Base-by-base conservation (phyloP, 1,140 invertebrate species). In the Drosophila obscura region DNA sequence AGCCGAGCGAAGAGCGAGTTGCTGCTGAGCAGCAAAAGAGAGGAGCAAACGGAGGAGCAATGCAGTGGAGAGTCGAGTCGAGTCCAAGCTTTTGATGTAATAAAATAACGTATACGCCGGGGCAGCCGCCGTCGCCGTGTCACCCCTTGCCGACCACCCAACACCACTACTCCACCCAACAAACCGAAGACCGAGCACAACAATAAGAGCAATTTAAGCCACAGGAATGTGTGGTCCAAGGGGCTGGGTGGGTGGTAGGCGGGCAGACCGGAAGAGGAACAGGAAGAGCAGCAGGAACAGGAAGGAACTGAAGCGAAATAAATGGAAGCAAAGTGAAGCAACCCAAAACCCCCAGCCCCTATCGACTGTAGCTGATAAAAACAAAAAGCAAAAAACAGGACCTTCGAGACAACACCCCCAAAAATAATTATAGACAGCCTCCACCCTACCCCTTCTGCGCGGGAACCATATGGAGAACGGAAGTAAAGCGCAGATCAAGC, bases 131-230 rank as follows among this genome's bases (percentile, higher is more conserved):
- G 72, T 24, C 50, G 62, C 26, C 39, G 66, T 39, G 41, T 41
- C 13, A 39, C 59, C 39, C 35, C 19, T 39, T 1, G 59, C 35
- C 31, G 60, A 35, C 35, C 31, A 45, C 51, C 64, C 51, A 51
- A 53, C 51, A 31, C 60, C 56, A 62, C 53, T 43, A 24, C 19
- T 19, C 62, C 53, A 52, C 62, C 61, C 48, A 46, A 35, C 60
- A 59, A 60, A 68, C 49, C 41, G 43, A 82, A 39, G 35, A 39
- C 35, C 35, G 35, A 39, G 11, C 35, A 39, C 35, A 39, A 87
- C 78, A 87, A 88, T 79, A 80, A 80, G 79, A 88, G 83, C 83
- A 88, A 88, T 88, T 88, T 88, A 88, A 88, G 79, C 83, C 83
- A 68, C 83, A 88, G 80, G 79, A 88, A 88, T 88, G 78, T 85